These are phyloP conservation scores for Picathartes gymnocephalus DNA, from an alignment of 2,113 vertebrate genomes.

Conservation along the genomic window DNA sequence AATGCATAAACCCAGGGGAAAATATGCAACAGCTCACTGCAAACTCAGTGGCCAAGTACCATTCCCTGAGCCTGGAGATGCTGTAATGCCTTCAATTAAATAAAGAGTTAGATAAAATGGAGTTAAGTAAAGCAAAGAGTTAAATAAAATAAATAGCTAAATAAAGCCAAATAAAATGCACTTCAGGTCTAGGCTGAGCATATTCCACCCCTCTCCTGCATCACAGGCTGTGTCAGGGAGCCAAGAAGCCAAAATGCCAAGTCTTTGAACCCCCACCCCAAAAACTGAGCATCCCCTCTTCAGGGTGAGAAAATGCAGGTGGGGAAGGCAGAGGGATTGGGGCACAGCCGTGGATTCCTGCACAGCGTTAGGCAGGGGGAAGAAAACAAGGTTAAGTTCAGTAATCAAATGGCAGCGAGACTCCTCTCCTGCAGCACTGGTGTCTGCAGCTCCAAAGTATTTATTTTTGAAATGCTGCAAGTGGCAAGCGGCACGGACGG, in stretches of 20 bases:
- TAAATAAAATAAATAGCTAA: background rate
- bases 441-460: constrained; percentile 2
- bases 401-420: background rate
- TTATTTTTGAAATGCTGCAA: constrained; percentile 35
- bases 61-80: background rate
- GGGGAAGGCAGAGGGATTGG: background rate
- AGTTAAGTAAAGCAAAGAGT: background rate
- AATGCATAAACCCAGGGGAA: background rate
- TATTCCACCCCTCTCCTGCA: background rate
- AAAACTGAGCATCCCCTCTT: background rate
- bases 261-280: background rate
- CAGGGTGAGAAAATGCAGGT: fast-evolving
- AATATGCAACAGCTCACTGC: background rate
- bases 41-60: background rate
- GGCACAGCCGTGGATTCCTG: background rate
- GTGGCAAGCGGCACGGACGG: constrained; percentile 9
- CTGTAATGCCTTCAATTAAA: background rate
- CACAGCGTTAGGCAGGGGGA: background rate
- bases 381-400: constrained; percentile 43
- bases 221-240: background rate
- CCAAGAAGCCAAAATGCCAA: background rate
- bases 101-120: background rate
- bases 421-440: constrained; percentile 26
- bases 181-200: background rate
- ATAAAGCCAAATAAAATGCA: background rate